These are phyloP conservation scores for Rhimphoctona megacephalus DNA, from an alignment of 2,888 invertebrate species.

Conservation along the genomic window DNA sequence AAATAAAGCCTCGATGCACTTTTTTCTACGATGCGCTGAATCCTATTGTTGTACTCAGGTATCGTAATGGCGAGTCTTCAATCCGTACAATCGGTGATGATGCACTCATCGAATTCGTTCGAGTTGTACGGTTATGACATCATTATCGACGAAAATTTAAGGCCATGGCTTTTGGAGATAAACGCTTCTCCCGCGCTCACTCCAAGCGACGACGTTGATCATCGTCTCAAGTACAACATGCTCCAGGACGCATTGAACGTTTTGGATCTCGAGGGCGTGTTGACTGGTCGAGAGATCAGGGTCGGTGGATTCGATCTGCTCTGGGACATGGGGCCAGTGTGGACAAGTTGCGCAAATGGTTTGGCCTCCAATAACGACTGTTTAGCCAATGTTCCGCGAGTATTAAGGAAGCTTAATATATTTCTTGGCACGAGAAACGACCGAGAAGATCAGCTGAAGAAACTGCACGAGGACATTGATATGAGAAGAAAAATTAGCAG, in stretches of 20 bases:
- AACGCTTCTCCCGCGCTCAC: conserved; percentile 88
- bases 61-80: conserved; percentile 86
- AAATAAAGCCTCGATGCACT: background rate
- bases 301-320: conserved; percentile 88
- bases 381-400: conserved; percentile 30
- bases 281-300: conserved; percentile 86
- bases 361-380: conserved; percentile 60
- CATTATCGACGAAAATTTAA: conserved; percentile 86
- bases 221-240: conserved; percentile 87
- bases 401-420: conserved; percentile 76
- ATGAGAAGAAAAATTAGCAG: conserved; percentile 1
- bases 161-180: conserved; percentile 87
- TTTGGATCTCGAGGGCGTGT: conserved; percentile 86
- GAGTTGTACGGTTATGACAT: conserved; percentile 89
- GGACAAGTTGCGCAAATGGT: conserved; percentile 75
- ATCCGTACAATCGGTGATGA: conserved; percentile 86
- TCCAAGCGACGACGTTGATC: conserved; percentile 87
- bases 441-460: conserved; percentile 76
- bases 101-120: conserved; percentile 87
- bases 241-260: conserved; percentile 87
- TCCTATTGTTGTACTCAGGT: conserved; percentile 71
- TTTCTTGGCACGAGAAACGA: conserved; percentile 81
- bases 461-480: conserved; percentile 63
- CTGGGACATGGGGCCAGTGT: conserved; percentile 86
- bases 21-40: background rate